Base-by-base conservation (phyloP, 1,140 invertebrate genomes). In the Bombus turneri region DNA sequence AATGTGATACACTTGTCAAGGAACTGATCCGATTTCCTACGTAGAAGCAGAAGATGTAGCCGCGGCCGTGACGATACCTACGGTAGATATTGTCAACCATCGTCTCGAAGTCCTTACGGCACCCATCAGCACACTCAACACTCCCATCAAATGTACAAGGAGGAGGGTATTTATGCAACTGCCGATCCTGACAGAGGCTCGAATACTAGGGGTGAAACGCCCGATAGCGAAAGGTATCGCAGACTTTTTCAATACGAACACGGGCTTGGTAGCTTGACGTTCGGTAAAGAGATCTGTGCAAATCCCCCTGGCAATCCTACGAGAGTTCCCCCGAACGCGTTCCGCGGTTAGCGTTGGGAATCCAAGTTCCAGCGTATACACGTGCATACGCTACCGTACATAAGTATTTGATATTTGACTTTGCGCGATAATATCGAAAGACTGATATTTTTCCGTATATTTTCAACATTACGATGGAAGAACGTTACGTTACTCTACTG, bases 91-190 rank as follows among this genome's bases (percentile, higher is more conserved):
- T 96, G 97, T 90, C 97, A 97, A 90, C 97, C 97, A 86, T 95
- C 96, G 88, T 95, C 96, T 86, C 96, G 97, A 91, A 96, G 97
- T 93, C 94, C 94, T 88, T 95, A 94, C 86, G 93, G 93, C 85
- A 93, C 95, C 57, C 95, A 96, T 91, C 95, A 95, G 84, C 95
- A 95, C 92, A 93, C 93, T 84, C 95, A 96, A 88, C 95, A 95
- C 91, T 91, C 92, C 86, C 94, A 93, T 91, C 95, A 96, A 95
- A 96, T 96, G 91, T 97, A 97, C 91, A 97, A 98, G 89, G 97
- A 98, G 88, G 97, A 98, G 94, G 97, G 97, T 93, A 97, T 98
- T 90, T 98, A 98, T 94, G 97, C 98, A 95, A 97, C 97, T 91
- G 97, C 97, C 88, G 97, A 98, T 95, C 96, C 97, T 93, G 97